Base-by-base conservation (phyloP, 2,113 vertebrate species). In the Misgurnus anguillicaudatus region DNA sequence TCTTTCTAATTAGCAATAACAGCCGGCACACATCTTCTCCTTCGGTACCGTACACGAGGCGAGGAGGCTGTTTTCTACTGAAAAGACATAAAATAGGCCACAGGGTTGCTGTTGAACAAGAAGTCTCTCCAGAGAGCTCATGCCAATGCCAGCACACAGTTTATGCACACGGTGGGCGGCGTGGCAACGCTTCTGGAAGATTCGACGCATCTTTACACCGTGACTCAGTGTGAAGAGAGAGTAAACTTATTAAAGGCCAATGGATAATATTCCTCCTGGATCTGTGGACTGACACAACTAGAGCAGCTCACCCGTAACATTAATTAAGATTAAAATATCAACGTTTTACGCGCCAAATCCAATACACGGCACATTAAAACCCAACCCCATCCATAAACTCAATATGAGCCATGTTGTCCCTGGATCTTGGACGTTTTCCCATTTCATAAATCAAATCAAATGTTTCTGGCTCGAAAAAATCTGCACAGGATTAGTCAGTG, bases 251-350 rank as follows among this genome's bases (percentile, higher is more conserved):
- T 90, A 91, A 86, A 78, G 47, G 85, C 77, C 69, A 79, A 85
- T 84, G 85, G 87, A 89, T 90, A 87, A 88, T 88, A 89, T 89
- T 86, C 89, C 89, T 91, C 80, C 80, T 88, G 88, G 90, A 88
- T 86, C 87, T 68, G 79, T n/a, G 84, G 89, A 91, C 85, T 91
- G 90, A 91, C 90, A 87, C 89, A 91, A 90, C 83, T 89, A 82
- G 90, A 91, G 89, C 89, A 87, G 85, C 69, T 87, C 80, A 82
- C 65, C 83, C 82, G 84, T 85, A 89, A 90, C 87, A 78, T 90
- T 90, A 89, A 92, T 91, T 89, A 92, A 90, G 86, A 58, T 62
- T 80, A 79, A 78, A 78, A 85, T 85, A 88, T 85, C 80, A 87
- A 82, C 58, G 64, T 80, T 86, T 39, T 60, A 70, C 71, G 39